These are phyloP conservation scores for Zaprionus camerounensis DNA, from an alignment of 1,140 invertebrate species.

Conservation along the genomic window DNA sequence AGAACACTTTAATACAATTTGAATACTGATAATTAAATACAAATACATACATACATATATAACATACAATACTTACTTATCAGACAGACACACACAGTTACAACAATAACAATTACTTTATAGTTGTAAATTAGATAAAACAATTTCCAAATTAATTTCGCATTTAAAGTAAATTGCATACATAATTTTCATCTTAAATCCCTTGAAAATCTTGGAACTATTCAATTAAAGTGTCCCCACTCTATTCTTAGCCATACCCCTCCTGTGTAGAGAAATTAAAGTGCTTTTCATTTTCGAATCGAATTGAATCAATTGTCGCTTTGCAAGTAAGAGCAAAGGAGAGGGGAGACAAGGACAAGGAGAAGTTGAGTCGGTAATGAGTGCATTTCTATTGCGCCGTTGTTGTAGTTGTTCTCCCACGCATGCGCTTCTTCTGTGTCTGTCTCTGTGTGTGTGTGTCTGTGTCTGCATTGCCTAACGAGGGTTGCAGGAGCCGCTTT, in stretches of 20 bases:
- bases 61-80: no score
- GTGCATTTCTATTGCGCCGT: slow-evolving; percentile 12
- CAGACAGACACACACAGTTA: no score
- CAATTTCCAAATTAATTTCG: not conserved
- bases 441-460: not conserved
- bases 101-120: no score
- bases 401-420: slow-evolving; percentile 8
- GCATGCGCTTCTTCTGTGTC: slow-evolving; percentile 39
- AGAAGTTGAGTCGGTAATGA: slow-evolving; percentile 27
- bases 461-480: not conserved
- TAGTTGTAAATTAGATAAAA: no score
- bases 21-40: no score
- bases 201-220: not conserved
- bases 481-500: slow-evolving; percentile 51
- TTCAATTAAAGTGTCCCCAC: not conserved
- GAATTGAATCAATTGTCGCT: slow-evolving; percentile 36
- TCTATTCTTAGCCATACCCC: not conserved
- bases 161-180: not conserved
- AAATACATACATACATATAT: no score
- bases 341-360: not conserved
- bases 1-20: no score
- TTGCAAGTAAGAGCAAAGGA: no score
- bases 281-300: slow-evolving; percentile 33
- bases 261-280: slow-evolving; percentile 9
- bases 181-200: rapidly evolving